Evolutionary conservation across 2,797 vertebrate genomes (phyloP), one percentile per base, ranked within the genome.

Genomic region (Parotocinclus haroldoi): DNA sequence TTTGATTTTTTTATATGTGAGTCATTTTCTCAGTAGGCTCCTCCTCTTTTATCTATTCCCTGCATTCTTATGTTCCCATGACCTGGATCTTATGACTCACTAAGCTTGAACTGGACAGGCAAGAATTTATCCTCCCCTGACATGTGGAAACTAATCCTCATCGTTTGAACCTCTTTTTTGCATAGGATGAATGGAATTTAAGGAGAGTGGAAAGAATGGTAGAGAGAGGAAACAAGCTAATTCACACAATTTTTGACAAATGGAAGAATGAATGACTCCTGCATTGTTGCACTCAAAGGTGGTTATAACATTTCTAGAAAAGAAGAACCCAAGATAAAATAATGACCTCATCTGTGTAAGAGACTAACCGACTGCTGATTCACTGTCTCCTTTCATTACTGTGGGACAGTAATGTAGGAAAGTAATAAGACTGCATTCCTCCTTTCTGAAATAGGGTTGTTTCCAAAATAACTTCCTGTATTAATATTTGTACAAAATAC

Each of bases 141-240:
- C 27, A 69, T 7, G 36, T 82, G 80, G 79, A 84, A 86, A 84
- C 72, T 71, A 67, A 61, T 61, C 69, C 72, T 70, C 53, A n/a
- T 77, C 75, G 66, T 82, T 65, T 66, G 76, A 71, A 59, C 76
- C 72, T 19, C 42, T 58, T 38, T 72, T 66, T 55, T 79, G 73
- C 72, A 54, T 72, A 74, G 62, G 46, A 27, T 11, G 27, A 11
- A n/a, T 11, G 5, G 7, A 53, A 40, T 9, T 7, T 4, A 7
- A 8, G 46, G 40, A 27, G 18, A 6, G 45, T n/a, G 10, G n/a
- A 54, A 37, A 1, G 1, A 27, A 8, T 11, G 54, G 16, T 13
- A 38, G 65, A 44, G 18, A 49, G 36, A 37, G 5, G 14, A 48
- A 40, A 42, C 40, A 9, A 42, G 40, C 10, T 8, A 42, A 1